These are phyloP conservation scores for Proales similis DNA, from an alignment of 1,140 invertebrate species.

Conservation along the genomic window DNA sequence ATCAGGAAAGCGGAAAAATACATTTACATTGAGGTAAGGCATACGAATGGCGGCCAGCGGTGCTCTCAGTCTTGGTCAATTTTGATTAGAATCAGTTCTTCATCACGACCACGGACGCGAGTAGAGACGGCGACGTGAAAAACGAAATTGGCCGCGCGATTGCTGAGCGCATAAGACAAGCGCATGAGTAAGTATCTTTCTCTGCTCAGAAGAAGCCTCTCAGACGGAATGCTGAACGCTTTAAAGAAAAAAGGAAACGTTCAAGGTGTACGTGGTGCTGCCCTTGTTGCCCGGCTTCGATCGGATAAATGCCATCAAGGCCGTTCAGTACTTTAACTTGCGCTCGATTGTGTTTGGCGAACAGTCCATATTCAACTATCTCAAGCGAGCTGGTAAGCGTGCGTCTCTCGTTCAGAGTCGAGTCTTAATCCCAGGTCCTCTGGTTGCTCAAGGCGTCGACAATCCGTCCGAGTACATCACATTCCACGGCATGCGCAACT, in stretches of 20 bases:
- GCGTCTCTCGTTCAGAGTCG: no score
- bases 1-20: constrained; percentile 85
- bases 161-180: constrained; percentile 16
- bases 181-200: constrained; percentile 22
- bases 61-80: no score
- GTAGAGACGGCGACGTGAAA: constrained; percentile 6
- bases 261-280: constrained; percentile 86
- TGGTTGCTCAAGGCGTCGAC: constrained; percentile 57
- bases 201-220: no score
- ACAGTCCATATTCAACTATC: constrained; percentile 53
- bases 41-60: no score
- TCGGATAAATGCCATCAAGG: constrained; percentile 79
- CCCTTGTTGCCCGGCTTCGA: constrained; percentile 88
- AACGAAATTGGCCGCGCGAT: constrained; percentile 24
- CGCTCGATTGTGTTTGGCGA: constrained; percentile 69
- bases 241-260: constrained; percentile 58
- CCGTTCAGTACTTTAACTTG: constrained; percentile 89
- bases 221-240: neutral
- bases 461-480: constrained; percentile 81
- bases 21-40: constrained; percentile 72
- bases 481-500: constrained; percentile 85
- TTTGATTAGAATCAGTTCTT: constrained; percentile 80
- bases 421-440: no score
- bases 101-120: constrained; percentile 58
- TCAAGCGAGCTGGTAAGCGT: no score